Base-by-base conservation (phyloP, 2,113 vertebrate species). In the Tricholaema leucomelas region DNA sequence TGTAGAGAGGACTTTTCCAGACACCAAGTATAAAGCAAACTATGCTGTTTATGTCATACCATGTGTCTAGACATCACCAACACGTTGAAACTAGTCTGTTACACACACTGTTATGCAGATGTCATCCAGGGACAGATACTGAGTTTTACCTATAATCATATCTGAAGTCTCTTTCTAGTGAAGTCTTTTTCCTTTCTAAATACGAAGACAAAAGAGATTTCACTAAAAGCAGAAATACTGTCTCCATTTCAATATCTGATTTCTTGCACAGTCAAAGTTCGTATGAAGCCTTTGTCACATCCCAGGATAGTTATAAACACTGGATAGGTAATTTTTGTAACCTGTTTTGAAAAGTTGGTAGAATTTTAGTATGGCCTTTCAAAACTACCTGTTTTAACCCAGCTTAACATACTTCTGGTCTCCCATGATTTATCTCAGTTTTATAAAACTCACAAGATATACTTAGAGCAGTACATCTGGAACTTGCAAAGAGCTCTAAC, bases 1-100 rank as follows among this genome's bases (percentile, higher is more conserved):
- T 87, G 81, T 87, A 78, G 88, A 79, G 70, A 94, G 69, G 75
- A 94, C 61, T 94, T 82, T 93, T 93, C 71, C 75, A 95, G 92
- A 89, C 55, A 36, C 35, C 10, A 31, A 91, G 12, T 81, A 88
- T 78, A 64, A 91, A 92, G 33, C 50, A 54, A 91, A 79, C 56
- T 92, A 88, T 93, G 63, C 38, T 3, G 1, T 90, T 92, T 82
- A 59, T 84, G 40, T 77, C 78, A 85, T 75, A 56, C 25, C 84
- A 44, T 56, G n/a, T 80, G 93, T 92, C 80, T 90, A 95, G 92
- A 92, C 82, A 92, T 40, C 75, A 87, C n/a, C 65, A 78, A 36
- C 76, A 33, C 91, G 91, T 77, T 81, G 58, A 85, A 94, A 96
- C 72, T 83, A 72, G 87, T 61, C 79, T 86, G 78, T 65, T 81